Evolutionary conservation across 2,113 vertebrate genomes (phyloP).

Genomic region (Dolichallabes microphthalmus): DNA sequence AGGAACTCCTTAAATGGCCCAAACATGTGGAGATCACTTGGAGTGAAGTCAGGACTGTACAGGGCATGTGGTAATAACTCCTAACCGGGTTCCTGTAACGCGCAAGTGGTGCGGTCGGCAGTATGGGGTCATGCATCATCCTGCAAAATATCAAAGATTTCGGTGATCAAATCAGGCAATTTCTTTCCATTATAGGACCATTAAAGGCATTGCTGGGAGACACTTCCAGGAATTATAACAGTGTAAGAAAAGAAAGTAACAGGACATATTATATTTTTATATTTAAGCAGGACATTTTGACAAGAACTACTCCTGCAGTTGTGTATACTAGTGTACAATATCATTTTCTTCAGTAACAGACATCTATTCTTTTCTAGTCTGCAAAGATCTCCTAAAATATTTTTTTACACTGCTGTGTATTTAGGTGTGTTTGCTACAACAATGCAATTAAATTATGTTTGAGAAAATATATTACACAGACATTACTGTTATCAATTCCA

Average conservation of each 20-base stretch:
- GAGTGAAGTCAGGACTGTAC: too few relatives aligned
- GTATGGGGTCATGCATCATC: too few relatives aligned
- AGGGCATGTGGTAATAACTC: too few relatives aligned
- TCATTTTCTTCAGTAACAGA: neutral
- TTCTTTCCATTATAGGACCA: too few relatives aligned
- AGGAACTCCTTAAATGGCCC: too few relatives aligned
- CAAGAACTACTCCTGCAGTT: neutral
- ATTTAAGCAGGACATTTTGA: neutral
- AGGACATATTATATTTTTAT: neutral
- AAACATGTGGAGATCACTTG: too few relatives aligned
- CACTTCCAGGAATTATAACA: neutral
- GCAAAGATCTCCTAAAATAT: neutral
- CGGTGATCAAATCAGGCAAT: too few relatives aligned
- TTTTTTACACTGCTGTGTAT: neutral
- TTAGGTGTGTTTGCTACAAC: neutral
- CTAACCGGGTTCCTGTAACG: too few relatives aligned
- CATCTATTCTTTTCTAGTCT: too few relatives aligned
- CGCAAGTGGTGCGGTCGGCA: too few relatives aligned
- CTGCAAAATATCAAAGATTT: too few relatives aligned
- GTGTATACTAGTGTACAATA: neutral
- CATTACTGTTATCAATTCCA: slow-evolving; percentile 7
- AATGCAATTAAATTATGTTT: neutral
- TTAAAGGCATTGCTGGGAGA: too few relatives aligned
- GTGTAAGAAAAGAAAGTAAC: neutral
- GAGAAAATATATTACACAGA: neutral